Conservation (phyloP, 1,140 invertebrate genomes). For the Procambarus virginalis region DNA sequence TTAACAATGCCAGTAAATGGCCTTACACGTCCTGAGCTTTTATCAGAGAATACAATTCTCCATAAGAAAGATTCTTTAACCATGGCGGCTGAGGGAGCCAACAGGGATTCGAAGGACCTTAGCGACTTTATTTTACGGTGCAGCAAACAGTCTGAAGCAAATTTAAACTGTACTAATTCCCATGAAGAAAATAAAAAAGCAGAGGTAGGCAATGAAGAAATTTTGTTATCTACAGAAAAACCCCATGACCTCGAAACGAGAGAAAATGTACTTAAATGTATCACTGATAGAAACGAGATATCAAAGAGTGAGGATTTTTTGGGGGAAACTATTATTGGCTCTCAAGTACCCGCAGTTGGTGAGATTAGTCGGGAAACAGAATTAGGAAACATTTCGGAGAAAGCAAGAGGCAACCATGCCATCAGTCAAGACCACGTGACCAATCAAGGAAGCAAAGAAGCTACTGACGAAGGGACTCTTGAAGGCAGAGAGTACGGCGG, state of each 20-base stretch:
- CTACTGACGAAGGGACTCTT: slow-evolving; percentile 12
- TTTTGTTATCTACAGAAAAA: neutral
- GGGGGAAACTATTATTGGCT: neutral
- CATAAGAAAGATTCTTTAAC: neutral
- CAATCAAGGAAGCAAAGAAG: neutral
- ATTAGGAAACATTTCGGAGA: neutral
- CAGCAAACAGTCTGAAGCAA: neutral
- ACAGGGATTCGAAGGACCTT: too few relatives aligned
- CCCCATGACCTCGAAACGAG: neutral
- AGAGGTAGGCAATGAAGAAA: neutral
- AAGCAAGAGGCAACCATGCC: neutral
- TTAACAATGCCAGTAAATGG: neutral
- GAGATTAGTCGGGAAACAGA: neutral
- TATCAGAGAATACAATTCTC: neutral
- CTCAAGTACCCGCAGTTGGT: neutral
- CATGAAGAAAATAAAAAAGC: neutral
- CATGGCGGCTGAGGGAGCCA: neutral
- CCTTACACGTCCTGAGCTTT: neutral
- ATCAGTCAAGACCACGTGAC: neutral
- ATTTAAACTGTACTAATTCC: neutral
- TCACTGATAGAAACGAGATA: neutral
- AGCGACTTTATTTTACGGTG: too few relatives aligned
- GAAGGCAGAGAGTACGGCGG: neutral
- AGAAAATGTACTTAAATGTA: neutral
- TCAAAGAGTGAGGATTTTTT: neutral